Conservation (phyloP, 2,797 vertebrate genomes). For the Eulemur coronatus region DNA sequence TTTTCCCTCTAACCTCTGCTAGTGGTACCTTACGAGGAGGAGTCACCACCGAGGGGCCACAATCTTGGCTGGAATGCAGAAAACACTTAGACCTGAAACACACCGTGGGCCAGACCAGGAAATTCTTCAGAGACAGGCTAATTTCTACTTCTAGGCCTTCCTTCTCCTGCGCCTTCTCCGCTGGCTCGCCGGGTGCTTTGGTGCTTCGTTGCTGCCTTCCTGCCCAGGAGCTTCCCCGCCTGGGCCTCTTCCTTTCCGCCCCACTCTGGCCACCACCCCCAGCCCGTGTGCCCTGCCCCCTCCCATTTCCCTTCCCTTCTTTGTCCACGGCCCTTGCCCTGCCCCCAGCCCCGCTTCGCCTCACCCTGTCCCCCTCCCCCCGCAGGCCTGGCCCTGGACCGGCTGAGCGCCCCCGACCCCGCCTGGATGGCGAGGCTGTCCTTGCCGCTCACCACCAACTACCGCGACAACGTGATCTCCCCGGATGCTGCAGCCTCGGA, state of each 20-base stretch:
- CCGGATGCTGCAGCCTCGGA: conserved; percentile 82
- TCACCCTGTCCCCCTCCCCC: background rate
- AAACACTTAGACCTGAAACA: background rate
- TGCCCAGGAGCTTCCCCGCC: background rate
- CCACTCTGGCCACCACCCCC: background rate
- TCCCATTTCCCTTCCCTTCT: conserved; percentile 53
- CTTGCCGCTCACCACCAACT: conserved; percentile 89
- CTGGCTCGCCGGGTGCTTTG: background rate
- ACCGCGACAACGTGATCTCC: conserved; percentile 94
- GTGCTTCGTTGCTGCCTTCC: conserved; percentile 21
- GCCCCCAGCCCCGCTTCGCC: background rate
- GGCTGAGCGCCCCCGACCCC: conserved; percentile 86
- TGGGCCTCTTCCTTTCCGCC: conserved; percentile 68
- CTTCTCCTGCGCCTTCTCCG: background rate
- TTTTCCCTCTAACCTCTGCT: background rate
- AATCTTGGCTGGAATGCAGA: background rate
- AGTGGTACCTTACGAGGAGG: background rate
- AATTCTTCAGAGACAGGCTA: background rate
- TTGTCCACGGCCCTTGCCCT: conserved; percentile 23
- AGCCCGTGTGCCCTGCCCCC: background rate
- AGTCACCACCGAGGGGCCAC: background rate
- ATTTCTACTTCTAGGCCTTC: background rate
- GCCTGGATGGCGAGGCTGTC: conserved; percentile 94
- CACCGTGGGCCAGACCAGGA: accelerated
- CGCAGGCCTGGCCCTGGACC: conserved; percentile 83